Evolutionary conservation across 2,113 vertebrate species (phyloP), one percentile per base, ranked within the genome.

Genomic region (Laticauda laticaudata): DNA sequence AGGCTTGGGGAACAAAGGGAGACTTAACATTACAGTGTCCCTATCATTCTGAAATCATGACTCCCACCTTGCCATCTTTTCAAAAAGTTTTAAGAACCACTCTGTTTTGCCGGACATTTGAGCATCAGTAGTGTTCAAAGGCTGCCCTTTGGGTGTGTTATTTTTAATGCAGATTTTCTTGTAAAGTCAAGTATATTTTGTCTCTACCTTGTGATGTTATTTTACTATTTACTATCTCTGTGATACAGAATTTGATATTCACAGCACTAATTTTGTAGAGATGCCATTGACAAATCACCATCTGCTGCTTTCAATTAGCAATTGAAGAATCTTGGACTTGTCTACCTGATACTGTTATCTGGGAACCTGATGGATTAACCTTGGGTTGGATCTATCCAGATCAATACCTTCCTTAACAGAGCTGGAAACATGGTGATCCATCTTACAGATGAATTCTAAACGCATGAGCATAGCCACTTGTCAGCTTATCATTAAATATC

Each of bases 281-380:
- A 87, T 45, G 64, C 51, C 0, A 0, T 3, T 95, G 45, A 88
- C 86, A 93, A 93, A 85, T 39, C 88, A 34, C 93, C 90, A 89
- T 93, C 59, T 93, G 51, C 88, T 93, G 85, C 75, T 92, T 88
- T 94, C 91, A 94, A 86, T 91, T 93, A 88, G 91, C 2, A 0
- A 69, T 94, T 56, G 87, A 92, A 95, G 75, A 92, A 92, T 39
- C 90, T 81, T 92, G 92, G 93, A 85, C 96, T 96, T 95, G 93
- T 95, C 93, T 96, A 92, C 92, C 94, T 94, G 92, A 93, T 88
- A 57, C 88, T 89, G 90, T 86, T 95, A 48, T 94, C 91, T 56
- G 85, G 93, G 94, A 96, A 91, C 51, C 91, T 93, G 95, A 94
- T 48, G 91, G 93, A 96, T 96, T 94, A 95, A 95, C 91, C 93